phyloP scores from a whole-genome alignment of 2,888 invertebrate species.

The Eutolmus rufibarbis region DNA sequence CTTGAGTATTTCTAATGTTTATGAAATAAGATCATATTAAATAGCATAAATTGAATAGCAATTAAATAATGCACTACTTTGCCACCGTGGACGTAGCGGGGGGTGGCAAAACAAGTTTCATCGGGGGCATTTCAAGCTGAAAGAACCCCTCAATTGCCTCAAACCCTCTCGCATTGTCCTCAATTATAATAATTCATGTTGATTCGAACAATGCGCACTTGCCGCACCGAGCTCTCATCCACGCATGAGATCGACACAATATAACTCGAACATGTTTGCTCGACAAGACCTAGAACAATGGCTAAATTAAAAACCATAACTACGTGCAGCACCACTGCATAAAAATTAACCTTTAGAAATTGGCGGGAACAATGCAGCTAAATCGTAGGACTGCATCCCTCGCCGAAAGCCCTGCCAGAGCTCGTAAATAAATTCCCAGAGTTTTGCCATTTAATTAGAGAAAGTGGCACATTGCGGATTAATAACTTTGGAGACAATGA shows the following conservation, averaged over 20 bases:
- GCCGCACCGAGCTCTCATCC: not conserved
- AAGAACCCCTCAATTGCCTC: not conserved
- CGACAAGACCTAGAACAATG: not conserved
- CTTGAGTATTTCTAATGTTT: not conserved
- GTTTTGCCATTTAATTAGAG: slow-evolving; percentile 11
- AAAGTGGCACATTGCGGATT: not conserved
- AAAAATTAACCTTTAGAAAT: not conserved
- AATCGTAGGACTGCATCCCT: not conserved
- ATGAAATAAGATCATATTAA: not conserved
- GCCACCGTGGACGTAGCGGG: not conserved
- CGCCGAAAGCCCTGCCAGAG: not conserved
- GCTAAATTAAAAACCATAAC: not conserved
- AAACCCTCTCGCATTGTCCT: not conserved
- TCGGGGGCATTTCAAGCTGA: not conserved
- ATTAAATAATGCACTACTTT: not conserved
- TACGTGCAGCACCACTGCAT: not conserved
- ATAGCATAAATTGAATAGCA: not conserved
- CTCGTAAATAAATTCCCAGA: not conserved
- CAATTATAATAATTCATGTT: not conserved
- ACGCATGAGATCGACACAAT: not conserved
- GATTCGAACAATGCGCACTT: not conserved
- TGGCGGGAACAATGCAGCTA: not conserved
- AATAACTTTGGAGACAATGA: not conserved
- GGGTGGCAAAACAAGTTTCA: not conserved
- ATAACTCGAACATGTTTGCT: not conserved